Percentiles rank a stretch among this genome's conserved stretches.
Evolutionary conservation across 1,140 invertebrate genomes (phyloP).

Genomic region (Leptinotarsa lineolata): DNA sequence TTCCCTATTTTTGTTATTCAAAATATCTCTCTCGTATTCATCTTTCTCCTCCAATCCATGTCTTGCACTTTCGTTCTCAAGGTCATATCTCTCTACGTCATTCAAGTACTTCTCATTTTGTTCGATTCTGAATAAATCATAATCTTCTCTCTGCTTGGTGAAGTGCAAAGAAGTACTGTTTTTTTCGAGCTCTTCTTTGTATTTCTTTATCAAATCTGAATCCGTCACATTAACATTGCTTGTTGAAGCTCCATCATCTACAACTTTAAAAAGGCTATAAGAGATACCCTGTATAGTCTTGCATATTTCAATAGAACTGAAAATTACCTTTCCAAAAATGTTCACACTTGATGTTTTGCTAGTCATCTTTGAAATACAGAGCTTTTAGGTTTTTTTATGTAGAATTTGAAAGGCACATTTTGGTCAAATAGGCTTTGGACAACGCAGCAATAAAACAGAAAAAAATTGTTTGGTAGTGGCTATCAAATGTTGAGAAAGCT

Average conservation of each 20-base stretch:
- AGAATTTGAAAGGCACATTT: too few species aligned
- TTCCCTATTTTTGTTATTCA: too few species aligned
- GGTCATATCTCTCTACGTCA: conserved; percentile 7
- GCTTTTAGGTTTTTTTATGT: too few species aligned
- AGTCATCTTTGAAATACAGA: too few species aligned
- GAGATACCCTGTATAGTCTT: too few species aligned
- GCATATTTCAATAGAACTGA: too few species aligned
- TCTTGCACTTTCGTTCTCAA: background rate
- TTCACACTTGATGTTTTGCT: too few species aligned
- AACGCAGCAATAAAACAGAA: too few species aligned
- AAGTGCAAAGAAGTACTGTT: background rate
- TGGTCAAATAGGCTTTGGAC: too few species aligned
- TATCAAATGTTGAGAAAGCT: too few species aligned
- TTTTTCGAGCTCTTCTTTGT: conserved; percentile 5
- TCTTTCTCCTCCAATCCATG: conserved; percentile 14
- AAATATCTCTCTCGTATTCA: background rate
- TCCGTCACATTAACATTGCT: background rate
- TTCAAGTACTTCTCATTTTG: conserved; percentile 6
- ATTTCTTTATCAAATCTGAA: background rate
- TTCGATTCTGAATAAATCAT: conserved; percentile 28
- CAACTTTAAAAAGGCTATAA: background rate
- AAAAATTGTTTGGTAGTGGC: too few species aligned
- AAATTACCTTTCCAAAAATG: too few species aligned
- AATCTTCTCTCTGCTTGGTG: conserved; percentile 32
- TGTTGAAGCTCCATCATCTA: background rate